Conservation (phyloP, 64 coral and sea anemone species). For the Montipora sp. region DNA sequence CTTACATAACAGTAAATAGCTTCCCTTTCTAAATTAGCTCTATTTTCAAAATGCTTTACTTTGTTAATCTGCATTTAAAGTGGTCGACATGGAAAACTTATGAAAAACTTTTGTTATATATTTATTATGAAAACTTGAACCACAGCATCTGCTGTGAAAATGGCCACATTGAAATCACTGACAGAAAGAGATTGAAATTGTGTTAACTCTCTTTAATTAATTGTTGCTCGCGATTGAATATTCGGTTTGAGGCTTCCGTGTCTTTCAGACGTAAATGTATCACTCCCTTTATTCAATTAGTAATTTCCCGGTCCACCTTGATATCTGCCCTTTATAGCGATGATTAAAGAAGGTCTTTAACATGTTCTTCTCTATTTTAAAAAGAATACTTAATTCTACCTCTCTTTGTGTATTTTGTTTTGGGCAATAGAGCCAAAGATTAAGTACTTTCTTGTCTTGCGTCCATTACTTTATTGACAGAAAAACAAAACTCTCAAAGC, state of each 20-base stretch:
- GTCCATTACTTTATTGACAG: constrained; percentile 39
- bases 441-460: not conserved
- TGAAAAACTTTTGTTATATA: constrained; percentile 2
- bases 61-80: constrained; percentile 1
- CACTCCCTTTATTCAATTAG: constrained; percentile 16
- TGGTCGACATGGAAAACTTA: not conserved
- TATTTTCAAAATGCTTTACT: constrained; percentile 12
- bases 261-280: constrained; percentile 21
- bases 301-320: constrained; percentile 7
- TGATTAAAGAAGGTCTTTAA: constrained; percentile 16
- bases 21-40: not conserved
- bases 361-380: not conserved
- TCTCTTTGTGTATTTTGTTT: constrained; percentile 4
- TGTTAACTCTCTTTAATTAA: constrained; percentile 37
- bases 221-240: constrained; percentile 14
- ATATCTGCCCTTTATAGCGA: not conserved
- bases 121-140: constrained; percentile 19
- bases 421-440: not conserved
- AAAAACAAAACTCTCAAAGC: constrained; percentile 32
- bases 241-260: not conserved
- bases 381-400: constrained; percentile 7
- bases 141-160: constrained; percentile 45
- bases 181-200: constrained; percentile 48
- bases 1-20: not conserved
- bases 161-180: constrained; percentile 44